These are phyloP conservation scores for Watsonalla binaria DNA, from an alignment of 2,888 invertebrate species.

Conservation along the genomic window DNA sequence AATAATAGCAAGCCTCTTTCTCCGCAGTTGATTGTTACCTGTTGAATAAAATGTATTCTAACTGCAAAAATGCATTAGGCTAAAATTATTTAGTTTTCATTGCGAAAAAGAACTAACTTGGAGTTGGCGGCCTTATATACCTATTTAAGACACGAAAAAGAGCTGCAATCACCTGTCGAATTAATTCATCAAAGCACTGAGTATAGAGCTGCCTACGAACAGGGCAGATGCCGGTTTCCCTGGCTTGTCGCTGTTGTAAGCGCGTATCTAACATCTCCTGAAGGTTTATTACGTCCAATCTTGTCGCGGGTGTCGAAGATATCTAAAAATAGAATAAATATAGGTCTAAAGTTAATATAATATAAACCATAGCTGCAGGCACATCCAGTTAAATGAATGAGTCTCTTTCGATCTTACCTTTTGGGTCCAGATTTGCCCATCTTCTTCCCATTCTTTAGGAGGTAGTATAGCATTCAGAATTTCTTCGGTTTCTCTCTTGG, in stretches of 20 bases:
- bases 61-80: too few relatives aligned
- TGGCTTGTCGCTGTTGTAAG: conserved; percentile 93
- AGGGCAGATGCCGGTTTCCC: conserved; percentile 98
- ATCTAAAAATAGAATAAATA: conserved; percentile 74
- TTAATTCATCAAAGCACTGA: conserved; percentile 91
- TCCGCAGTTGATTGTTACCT: conserved; percentile 98
- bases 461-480: conserved; percentile 95
- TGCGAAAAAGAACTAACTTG: too few relatives aligned
- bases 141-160: too few relatives aligned
- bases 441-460: conserved; percentile 96
- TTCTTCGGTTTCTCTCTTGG: conserved; percentile 91
- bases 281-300: conserved; percentile 96
- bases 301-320: conserved; percentile 96
- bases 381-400: too few relatives aligned
- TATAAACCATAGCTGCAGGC: too few relatives aligned
- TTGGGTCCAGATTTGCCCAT: conserved; percentile 94
- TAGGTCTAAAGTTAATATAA: too few relatives aligned
- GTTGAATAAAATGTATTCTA: conserved; percentile 26
- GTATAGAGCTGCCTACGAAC: conserved; percentile 95
- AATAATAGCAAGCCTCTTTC: conserved; percentile 96
- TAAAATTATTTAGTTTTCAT: too few relatives aligned
- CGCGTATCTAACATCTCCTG: conserved; percentile 97
- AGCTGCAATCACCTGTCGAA: conserved; percentile 53
- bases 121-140: too few relatives aligned
- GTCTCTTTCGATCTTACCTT: conserved; percentile 66